Base-by-base conservation (phyloP, 2,797 vertebrate genomes). In the Mionectes olivaceus region DNA sequence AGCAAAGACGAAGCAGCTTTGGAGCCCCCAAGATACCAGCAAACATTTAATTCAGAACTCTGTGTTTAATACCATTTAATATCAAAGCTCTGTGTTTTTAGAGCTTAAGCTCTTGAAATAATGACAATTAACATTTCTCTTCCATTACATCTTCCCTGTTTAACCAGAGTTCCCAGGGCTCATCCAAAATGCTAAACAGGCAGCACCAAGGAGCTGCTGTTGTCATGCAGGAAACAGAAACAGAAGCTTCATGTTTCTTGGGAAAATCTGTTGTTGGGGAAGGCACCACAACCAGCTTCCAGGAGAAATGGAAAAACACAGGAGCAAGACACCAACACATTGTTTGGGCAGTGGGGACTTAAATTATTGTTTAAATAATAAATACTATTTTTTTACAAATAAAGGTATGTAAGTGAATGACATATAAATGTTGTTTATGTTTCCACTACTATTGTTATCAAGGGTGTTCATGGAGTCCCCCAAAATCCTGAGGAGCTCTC, bases 391-490 rank as follows among this genome's bases (percentile, higher is more conserved):
- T 19, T 63, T 94, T 65, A 30, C 47, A 78, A 76, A 28, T 65
- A 41, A 84, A 43, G 12, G 10, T 18, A 18, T 78, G 18, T 32
- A 32, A 28, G 19, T 4, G 5, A 63, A 30, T 73, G 47, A 19
- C 32, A 9, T 56, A 8, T 25, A 28, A 63, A 57, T 56, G 12
- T 59, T 23, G 19, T 0, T 0, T 68, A 49, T 24, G 3, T 87
- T 84, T 93, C 11, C 7, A 3, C 76, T 79, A 1, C 73, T 84
- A 2, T 37, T 91, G 44, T 89, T 95, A 18, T 4, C 56, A 92
- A 99, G 99, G 95, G 92, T 77, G 98, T 98, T 73, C 99, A 99
- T 46, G 98, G 98, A 56, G 98, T 98, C 74, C 98, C 98, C 61
- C 94, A 97, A 44, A 98, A 97, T 22, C 97, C 97, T 64, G 98